Percentiles rank a stretch among this genome's conserved stretches.
phyloP scores from a whole-genome alignment of 2,113 vertebrate species.

The Cacatua alba region DNA sequence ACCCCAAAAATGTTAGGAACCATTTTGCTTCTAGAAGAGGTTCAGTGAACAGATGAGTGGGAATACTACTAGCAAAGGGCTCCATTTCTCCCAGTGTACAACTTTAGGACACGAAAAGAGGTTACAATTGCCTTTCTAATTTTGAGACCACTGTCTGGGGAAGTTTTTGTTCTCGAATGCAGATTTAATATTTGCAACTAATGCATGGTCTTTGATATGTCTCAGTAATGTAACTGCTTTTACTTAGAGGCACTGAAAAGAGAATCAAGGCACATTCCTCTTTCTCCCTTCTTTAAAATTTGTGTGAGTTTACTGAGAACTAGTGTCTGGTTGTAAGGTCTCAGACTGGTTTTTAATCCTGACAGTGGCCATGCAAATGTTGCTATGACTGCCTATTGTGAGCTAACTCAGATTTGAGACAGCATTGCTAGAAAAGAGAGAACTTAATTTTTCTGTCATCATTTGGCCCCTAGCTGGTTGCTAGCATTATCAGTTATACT shows the following conservation, averaged over 20 bases:
- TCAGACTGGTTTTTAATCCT: not conserved
- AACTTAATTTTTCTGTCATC: not conserved
- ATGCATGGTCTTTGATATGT: not conserved
- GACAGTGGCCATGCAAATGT: not conserved
- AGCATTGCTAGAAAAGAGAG: not conserved
- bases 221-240: not conserved
- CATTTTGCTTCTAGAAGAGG: not conserved
- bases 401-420: not conserved
- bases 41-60: not conserved
- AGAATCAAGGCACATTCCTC: not conserved
- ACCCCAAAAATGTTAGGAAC: not conserved
- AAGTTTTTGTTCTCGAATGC: not conserved
- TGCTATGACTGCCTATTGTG: not conserved
- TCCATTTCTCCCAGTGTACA: not conserved
- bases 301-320: not conserved
- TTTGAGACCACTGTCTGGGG: not conserved
- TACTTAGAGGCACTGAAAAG: not conserved
- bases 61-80: not conserved
- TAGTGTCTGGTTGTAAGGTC: not conserved
- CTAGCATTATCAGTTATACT: not conserved
- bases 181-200: not conserved
- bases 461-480: not conserved
- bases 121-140: not conserved
- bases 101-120: not conserved
- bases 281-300: not conserved